phyloP scores from a whole-genome alignment of 1,140 invertebrate genomes.

The Drosophila erecta region DNA sequence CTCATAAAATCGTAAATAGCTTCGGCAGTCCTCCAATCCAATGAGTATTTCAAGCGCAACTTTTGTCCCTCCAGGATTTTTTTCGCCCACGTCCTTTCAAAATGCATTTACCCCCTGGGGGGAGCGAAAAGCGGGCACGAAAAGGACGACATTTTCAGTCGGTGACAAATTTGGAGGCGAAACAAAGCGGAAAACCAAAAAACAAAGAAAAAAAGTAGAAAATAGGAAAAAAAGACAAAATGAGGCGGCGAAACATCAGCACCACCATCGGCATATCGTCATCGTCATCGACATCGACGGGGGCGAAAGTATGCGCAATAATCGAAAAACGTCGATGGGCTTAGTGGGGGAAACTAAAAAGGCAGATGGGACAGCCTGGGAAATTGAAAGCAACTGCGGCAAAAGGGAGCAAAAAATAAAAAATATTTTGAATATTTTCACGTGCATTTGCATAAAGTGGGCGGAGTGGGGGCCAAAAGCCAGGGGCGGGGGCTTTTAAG shows the following conservation, averaged over 20 bases:
- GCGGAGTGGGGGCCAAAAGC: neutral
- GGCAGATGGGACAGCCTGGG: conserved; percentile 8
- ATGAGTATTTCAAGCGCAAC: neutral
- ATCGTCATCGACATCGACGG: conserved; percentile 30
- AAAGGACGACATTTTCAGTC: conserved; percentile 61
- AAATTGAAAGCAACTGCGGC: conserved; percentile 65
- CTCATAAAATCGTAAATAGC: neutral
- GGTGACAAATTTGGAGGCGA: conserved; percentile 75
- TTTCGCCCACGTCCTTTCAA: neutral
- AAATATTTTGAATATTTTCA: conserved; percentile 83
- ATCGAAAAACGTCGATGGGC: conserved; percentile 70
- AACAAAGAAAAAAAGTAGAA: conserved; percentile 49
- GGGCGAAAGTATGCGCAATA: conserved; percentile 75
- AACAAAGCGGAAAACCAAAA: conserved; percentile 57
- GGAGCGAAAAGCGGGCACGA: neutral
- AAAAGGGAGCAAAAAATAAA: conserved; percentile 33
- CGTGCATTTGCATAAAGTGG: conserved; percentile 76
- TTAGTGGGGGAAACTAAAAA: conserved; percentile 1
- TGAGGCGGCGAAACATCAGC: conserved; percentile 32
- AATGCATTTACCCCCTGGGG: conserved; percentile 5
- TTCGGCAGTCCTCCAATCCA: neutral
- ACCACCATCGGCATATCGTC: conserved; percentile 25
- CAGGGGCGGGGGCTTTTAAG: conserved; percentile 1
- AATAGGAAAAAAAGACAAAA: conserved; percentile 32
- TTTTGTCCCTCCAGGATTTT: conserved; percentile 2